Evolutionary conservation across 1,140 invertebrate genomes (phyloP).

Genomic region (Sinella curviseta): DNA sequence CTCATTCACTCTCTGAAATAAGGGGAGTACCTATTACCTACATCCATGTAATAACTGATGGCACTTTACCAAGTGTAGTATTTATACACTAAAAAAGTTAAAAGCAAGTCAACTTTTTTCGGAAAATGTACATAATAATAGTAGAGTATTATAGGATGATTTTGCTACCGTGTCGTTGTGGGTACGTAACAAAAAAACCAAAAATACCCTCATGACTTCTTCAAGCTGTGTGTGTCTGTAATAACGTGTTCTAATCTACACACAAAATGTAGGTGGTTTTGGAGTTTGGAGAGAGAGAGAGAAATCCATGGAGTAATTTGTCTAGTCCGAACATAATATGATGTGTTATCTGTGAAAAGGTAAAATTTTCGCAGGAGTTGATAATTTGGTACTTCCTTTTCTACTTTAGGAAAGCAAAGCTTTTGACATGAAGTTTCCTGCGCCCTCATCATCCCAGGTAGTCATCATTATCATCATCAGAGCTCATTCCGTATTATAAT

Average conservation of each 20-base stretch:
- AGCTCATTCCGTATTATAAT: background rate
- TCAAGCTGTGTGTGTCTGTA: background rate
- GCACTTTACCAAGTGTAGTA: too few species aligned
- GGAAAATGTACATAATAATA: too few species aligned
- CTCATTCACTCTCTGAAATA: too few species aligned
- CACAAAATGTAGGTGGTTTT: background rate
- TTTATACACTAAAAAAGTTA: too few species aligned
- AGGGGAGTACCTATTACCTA: too few species aligned
- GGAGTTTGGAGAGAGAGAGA: background rate
- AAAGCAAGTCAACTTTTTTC: too few species aligned
- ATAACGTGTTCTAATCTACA: too few species aligned
- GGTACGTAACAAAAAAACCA: too few species aligned
- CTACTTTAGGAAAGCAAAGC: constrained; percentile 27
- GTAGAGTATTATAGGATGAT: too few species aligned
- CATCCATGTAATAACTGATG: too few species aligned
- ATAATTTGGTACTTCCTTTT: constrained; percentile 50
- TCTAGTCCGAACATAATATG: background rate
- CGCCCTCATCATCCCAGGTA: constrained; percentile 13
- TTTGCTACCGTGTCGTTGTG: too few species aligned
- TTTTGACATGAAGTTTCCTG: constrained; percentile 48
- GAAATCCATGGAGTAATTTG: background rate
- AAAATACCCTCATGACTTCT: too few species aligned
- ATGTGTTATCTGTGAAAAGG: constrained; percentile 21
- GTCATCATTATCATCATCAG: background rate
- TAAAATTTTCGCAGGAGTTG: constrained; percentile 45